phyloP scores from a whole-genome alignment of 2,113 vertebrate genomes.

The Crotalus tigris region DNA sequence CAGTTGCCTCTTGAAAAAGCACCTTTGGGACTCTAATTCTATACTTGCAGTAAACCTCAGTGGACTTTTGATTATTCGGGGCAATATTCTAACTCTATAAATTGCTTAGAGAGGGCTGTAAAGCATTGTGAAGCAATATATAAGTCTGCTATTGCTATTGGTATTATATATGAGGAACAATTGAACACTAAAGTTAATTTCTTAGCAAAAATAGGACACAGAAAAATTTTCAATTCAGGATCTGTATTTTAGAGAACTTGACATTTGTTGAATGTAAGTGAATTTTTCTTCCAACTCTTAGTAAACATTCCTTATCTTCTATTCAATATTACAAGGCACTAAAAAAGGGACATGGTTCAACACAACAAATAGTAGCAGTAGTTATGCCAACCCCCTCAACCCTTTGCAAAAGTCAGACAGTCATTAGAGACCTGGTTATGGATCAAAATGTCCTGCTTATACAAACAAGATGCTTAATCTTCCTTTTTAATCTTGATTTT shows the following conservation, averaged over 20 bases:
- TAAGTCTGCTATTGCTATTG: background rate
- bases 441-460: background rate
- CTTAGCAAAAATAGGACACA: background rate
- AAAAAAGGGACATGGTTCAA: background rate
- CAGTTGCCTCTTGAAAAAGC: no score
- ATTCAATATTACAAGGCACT: background rate
- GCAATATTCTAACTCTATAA: no score
- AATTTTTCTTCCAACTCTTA: background rate
- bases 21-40: no score
- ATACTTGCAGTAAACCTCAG: no score
- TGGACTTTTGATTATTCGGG: no score
- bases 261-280: background rate
- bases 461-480: conserved; percentile 56
- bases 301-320: background rate
- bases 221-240: background rate
- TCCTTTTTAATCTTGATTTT: conserved; percentile 59
- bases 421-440: rapidly evolving
- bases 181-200: background rate
- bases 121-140: background rate
- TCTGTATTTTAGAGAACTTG: background rate
- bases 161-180: background rate
- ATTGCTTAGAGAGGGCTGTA: background rate
- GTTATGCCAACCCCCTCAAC: background rate
- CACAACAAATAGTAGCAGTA: background rate
- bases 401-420: background rate